Percentiles rank a stretch among this genome's conserved stretches.
Evolutionary conservation across 2,113 vertebrate genomes (phyloP).

Genomic region (Limnothrissa miodon): DNA sequence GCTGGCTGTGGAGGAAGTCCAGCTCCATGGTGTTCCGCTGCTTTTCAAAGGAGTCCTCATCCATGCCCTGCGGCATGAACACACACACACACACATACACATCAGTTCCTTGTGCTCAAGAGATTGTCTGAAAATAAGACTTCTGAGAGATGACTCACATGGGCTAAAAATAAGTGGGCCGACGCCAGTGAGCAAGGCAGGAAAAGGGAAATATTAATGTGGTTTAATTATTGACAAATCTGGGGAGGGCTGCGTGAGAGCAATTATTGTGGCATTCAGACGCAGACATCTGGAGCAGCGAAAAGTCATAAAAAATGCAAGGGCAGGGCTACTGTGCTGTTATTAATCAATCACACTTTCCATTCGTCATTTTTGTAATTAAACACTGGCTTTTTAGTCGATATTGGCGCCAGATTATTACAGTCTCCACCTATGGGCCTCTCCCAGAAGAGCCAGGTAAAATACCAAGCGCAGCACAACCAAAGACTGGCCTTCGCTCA

Average conservation of each 20-base stretch:
- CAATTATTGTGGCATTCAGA: slow-evolving; percentile 47
- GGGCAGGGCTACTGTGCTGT: slow-evolving; percentile 44
- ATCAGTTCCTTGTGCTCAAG: neutral
- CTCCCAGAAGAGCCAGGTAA: slow-evolving; percentile 57
- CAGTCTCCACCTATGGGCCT: slow-evolving; percentile 62
- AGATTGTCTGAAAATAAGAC: neutral
- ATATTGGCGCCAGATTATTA: slow-evolving; percentile 71
- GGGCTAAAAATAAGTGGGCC: neutral
- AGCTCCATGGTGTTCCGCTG: slow-evolving; percentile 90
- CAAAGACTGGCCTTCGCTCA: slow-evolving; percentile 40
- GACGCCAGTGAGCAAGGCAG: neutral
- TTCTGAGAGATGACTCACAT: slow-evolving; percentile 1
- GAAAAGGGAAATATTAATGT: slow-evolving; percentile 5
- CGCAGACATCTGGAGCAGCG: slow-evolving; percentile 39
- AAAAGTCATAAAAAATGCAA: slow-evolving; percentile 47
- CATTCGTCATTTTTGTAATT: slow-evolving; percentile 70
- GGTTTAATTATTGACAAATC: slow-evolving; percentile 50
- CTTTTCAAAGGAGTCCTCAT: slow-evolving; percentile 86
- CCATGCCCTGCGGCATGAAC: slow-evolving; percentile 79
- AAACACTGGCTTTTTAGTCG: slow-evolving; percentile 59
- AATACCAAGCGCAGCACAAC: slow-evolving; percentile 74
- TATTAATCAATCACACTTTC: slow-evolving; percentile 66
- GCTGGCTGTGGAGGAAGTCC: slow-evolving; percentile 84
- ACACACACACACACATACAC: slow-evolving; percentile 23
- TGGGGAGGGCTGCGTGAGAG: slow-evolving; percentile 47